Base-by-base conservation (phyloP, 1,140 invertebrate species). In the Colletes latitarsis region DNA sequence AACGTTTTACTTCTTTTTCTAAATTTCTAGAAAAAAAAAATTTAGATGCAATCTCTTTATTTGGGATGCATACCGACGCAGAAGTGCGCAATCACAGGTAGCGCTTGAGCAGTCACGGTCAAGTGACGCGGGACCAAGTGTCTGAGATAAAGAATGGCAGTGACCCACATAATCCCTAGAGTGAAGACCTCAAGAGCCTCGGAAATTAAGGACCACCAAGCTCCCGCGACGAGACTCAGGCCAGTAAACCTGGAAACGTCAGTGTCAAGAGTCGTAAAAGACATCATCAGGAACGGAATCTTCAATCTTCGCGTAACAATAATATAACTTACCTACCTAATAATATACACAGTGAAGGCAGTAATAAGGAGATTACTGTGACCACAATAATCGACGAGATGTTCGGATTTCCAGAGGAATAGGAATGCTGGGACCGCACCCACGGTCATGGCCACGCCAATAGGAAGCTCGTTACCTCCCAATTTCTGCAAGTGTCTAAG, bases 351-450 rank as follows among this genome's bases (percentile, higher is more conserved):
- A 4, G 96, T 95, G 86, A 97, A 96, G 30, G 96, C 96, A 58
- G 95, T 94, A 83, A 97, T 97, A 79, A 98, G 95, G 70, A 98
- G 94, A 91, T 98, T 97, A 80, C 96, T 96, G 91, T 97, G 96
- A 4, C 97, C 97, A 69, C 97, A 96, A 91, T 96, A 97, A 91
- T 97, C 96, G 3, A 98, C 96, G 43, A 98, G 94, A 84, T 95
- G 95, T 85, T 98, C 97, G 1, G 97, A 96, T 91, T 96, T 96
- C 94, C 95, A 96, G 17, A 98, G 93, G 90, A 97, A 95, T 63
- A 96, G 91, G 77, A 96, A 90, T 63, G 97, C 96, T 41, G 95
- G 94, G 82, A 96, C 78, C 62, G 96, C 94, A 85, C 95, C 95
- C 55, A 95, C 91, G 1, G 96, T 95, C 84, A 96, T 87, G 52